Evolutionary conservation across 2,797 vertebrate species (phyloP), one percentile per base, ranked within the genome.

Genomic region (Notolepis coatsorum): DNA sequence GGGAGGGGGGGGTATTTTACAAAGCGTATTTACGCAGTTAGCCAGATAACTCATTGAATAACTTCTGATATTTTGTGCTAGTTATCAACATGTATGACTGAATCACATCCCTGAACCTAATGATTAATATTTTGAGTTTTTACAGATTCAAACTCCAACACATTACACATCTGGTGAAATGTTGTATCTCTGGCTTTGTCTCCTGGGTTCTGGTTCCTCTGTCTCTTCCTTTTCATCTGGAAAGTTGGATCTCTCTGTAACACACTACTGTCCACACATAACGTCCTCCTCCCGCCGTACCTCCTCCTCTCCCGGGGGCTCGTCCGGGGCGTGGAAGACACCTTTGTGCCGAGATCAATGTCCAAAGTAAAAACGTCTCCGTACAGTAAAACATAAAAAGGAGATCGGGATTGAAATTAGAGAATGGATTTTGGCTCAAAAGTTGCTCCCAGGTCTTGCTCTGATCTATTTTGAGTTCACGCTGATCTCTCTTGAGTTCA

Each of bases 141-240:
- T n/a, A n/a, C n/a, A n/a, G n/a, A n/a, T n/a, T n/a, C n/a, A n/a
- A n/a, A n/a, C n/a, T n/a, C n/a, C n/a, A n/a, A n/a, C n/a, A n/a
- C n/a, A n/a, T n/a, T n/a, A n/a, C n/a, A n/a, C n/a, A n/a, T n/a
- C n/a, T n/a, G n/a, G n/a, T n/a, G n/a, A n/a, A n/a, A n/a, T n/a
- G n/a, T n/a, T n/a, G n/a, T n/a, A n/a, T n/a, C n/a, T n/a, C n/a
- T n/a, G n/a, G n/a, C n/a, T n/a, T n/a, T n/a, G n/a, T n/a, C 71
- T 66, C 67, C 75, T 84, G 67, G 68, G 69, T 52, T 75, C 75
- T 82, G 51, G 68, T 77, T 81, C 54, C 51, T 62, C 35, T 56
- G 71, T 58, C 41, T 79, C 79, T 84, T 73, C 68, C 56, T 66
- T 71, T 64, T 73, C 64, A 54, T 80, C 65, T 70, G n/a, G n/a